phyloP scores from a whole-genome alignment of 1,140 invertebrate species.

The Musca domestica region DNA sequence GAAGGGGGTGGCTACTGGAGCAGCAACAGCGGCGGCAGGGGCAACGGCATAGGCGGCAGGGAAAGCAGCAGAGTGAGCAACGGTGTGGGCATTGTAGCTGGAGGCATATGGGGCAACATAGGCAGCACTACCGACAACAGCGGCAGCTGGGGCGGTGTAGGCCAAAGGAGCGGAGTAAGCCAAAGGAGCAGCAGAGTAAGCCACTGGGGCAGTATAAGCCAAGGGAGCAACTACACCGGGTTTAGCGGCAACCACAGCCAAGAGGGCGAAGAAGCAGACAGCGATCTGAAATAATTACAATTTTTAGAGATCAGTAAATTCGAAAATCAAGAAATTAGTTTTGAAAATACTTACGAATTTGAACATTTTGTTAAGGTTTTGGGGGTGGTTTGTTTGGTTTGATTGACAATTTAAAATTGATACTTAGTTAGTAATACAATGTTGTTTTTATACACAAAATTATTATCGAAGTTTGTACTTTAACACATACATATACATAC shows the following conservation, averaged over 20 bases:
- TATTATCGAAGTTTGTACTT: no score
- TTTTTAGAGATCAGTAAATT: constrained; percentile 17
- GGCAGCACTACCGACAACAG: constrained; percentile 9
- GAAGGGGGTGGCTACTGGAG: constrained; percentile 52
- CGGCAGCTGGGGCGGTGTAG: constrained; percentile 40
- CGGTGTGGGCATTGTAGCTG: constrained; percentile 6
- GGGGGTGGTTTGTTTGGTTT: background rate
- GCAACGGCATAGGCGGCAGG: constrained; percentile 40
- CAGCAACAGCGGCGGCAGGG: constrained; percentile 31
- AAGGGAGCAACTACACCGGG: constrained; percentile 38
- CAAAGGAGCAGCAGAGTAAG: constrained; percentile 44
- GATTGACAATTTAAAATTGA: constrained; percentile 1
- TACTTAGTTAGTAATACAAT: background rate
- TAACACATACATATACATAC: no score
- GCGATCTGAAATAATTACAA: constrained; percentile 39
- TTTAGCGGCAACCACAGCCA: constrained; percentile 47
- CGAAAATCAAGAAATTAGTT: no score
- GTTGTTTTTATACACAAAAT: constrained; percentile 8
- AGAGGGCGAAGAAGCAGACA: constrained; percentile 47
- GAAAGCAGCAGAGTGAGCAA: constrained; percentile 27
- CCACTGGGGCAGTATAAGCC: constrained; percentile 41
- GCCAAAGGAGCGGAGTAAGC: constrained; percentile 33
- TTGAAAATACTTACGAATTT: constrained; percentile 15
- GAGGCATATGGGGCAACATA: constrained; percentile 16
- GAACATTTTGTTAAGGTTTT: constrained; percentile 9